A percentile compares a stretch with the other conserved stretches of the same genome.
These are phyloP conservation scores for Drosophila ficusphila DNA, from an alignment of 1,140 invertebrate genomes.

Conservation along the genomic window DNA sequence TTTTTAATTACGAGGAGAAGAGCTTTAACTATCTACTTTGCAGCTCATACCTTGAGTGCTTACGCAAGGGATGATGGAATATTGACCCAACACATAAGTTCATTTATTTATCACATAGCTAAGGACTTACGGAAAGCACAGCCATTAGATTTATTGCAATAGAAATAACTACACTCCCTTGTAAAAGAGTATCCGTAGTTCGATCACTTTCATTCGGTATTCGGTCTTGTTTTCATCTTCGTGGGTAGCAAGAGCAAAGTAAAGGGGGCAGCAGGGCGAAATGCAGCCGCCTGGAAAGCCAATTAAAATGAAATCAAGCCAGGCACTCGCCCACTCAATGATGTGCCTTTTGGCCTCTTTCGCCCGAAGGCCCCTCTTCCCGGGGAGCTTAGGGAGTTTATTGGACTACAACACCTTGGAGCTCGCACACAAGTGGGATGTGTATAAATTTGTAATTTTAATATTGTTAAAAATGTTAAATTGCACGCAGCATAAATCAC, in stretches of 20 bases:
- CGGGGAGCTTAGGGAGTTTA: slow-evolving; percentile 51
- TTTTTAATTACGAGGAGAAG: slow-evolving; percentile 38
- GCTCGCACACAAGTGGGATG: slow-evolving; percentile 26
- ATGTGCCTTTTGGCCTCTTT: slow-evolving; percentile 1
- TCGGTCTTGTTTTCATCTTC: neutral
- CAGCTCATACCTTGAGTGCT: slow-evolving; percentile 4
- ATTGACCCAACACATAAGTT: neutral
- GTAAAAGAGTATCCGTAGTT: neutral
- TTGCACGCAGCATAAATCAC: slow-evolving; percentile 76
- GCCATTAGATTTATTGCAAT: too few relatives aligned
- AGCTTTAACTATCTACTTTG: slow-evolving; percentile 8
- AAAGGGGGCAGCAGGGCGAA: neutral
- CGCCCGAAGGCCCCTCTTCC: neutral
- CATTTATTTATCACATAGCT: too few relatives aligned
- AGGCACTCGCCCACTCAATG: slow-evolving; percentile 2
- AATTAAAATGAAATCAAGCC: slow-evolving; percentile 57
- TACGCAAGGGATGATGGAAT: neutral
- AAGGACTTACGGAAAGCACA: too few relatives aligned
- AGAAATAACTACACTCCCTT: too few relatives aligned
- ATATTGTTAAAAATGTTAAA: slow-evolving; percentile 81
- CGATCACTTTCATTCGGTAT: neutral
- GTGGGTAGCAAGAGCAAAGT: neutral
- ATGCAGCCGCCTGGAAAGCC: slow-evolving; percentile 45
- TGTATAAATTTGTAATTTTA: slow-evolving; percentile 79
- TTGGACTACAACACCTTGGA: slow-evolving; percentile 66